These are phyloP conservation scores for Anas capensis DNA, from an alignment of 2,797 vertebrate genomes.

Conservation along the genomic window DNA sequence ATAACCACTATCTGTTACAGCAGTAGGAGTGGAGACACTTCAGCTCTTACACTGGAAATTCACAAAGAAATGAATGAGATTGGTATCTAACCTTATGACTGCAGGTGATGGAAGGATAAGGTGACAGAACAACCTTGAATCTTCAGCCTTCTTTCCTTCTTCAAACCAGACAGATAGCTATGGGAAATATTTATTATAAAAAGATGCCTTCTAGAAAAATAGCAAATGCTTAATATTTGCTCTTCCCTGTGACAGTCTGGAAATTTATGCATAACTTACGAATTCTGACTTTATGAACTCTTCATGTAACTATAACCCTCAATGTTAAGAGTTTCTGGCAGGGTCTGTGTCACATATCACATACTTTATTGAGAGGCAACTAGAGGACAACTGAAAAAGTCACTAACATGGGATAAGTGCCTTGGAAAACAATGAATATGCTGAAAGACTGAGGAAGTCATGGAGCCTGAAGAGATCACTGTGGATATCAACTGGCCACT, in stretches of 20 bases:
- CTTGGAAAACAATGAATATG: not conserved
- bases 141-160: not conserved
- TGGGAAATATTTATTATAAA: not conserved
- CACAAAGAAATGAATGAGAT: not conserved
- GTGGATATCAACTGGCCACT: not conserved
- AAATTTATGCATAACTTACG: not conserved
- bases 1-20: not conserved
- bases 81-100: not conserved
- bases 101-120: not conserved
- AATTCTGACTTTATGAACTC: not conserved
- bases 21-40: not conserved
- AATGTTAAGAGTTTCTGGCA: not conserved
- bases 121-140: not conserved
- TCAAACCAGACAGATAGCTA: not conserved
- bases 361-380: not conserved
- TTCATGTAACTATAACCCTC: not conserved
- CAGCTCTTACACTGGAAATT: not conserved
- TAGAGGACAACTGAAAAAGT: not conserved
- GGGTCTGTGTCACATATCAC: not conserved
- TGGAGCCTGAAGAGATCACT: not conserved
- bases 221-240: not conserved
- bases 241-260: not conserved
- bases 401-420: not conserved
- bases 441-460: not conserved
- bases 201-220: conserved; percentile 13